Evolutionary conservation across 2,888 invertebrate genomes (phyloP).

Genomic region (Noctua comes): DNA sequence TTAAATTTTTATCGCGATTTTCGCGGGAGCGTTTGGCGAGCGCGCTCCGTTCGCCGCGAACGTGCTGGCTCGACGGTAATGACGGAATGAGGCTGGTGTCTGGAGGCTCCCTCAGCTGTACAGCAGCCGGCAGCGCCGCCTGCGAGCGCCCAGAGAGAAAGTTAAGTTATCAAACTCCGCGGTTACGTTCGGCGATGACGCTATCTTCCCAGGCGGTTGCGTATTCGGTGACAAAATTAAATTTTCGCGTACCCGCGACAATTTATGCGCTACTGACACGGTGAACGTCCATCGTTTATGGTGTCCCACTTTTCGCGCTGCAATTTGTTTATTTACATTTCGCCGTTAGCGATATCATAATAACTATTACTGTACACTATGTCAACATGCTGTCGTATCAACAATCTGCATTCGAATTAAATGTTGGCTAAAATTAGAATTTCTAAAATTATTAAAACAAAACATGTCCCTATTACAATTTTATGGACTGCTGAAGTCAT

Average conservation of each 20-base stretch:
- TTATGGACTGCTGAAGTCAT: conserved; percentile 12
- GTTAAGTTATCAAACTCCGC: conserved; percentile 89
- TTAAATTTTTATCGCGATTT: conserved; percentile 70
- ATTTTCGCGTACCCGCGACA: conserved; percentile 82
- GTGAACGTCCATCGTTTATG: conserved; percentile 77
- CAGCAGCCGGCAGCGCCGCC: conserved; percentile 67
- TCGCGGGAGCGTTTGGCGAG: conserved; percentile 71
- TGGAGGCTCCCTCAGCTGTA: conserved; percentile 69
- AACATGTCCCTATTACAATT: conserved; percentile 23
- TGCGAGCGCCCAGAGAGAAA: conserved; percentile 82
- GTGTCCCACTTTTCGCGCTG: conserved; percentile 79
- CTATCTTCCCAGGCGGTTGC: conserved; percentile 85
- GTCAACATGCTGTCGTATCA: conserved; percentile 13
- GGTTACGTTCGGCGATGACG: conserved; percentile 89
- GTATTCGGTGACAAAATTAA: conserved; percentile 88
- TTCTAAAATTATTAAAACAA: conserved; percentile 16
- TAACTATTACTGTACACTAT: conserved; percentile 11
- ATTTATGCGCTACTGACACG: conserved; percentile 86
- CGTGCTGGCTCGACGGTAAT: conserved; percentile 81
- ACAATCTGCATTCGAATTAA: not conserved
- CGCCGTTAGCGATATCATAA: conserved; percentile 34
- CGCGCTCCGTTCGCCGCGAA: conserved; percentile 82
- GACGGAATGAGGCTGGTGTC: conserved; percentile 82
- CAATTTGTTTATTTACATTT: conserved; percentile 72
- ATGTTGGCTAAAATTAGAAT: not conserved